Conservation (phyloP, 2,888 invertebrate species). For the Acanthosoma haemorrhoidale region DNA sequence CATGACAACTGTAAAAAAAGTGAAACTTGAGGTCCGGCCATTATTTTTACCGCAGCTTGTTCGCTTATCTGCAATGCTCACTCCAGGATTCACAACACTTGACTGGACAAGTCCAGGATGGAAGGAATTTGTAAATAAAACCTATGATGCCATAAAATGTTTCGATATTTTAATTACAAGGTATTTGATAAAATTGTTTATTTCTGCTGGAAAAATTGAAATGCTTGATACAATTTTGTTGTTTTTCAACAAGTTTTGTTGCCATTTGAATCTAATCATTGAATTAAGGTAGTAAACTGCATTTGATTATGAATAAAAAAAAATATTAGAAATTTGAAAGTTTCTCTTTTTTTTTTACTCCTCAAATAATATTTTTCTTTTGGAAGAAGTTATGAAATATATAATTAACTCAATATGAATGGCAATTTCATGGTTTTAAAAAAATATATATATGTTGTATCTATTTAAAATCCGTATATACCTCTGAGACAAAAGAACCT, state of each 20-base stretch:
- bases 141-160: conserved; percentile 69
- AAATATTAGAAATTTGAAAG: too few relatives aligned
- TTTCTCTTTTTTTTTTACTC: too few relatives aligned
- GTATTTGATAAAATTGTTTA: conserved; percentile 39
- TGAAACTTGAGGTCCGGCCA: conserved; percentile 83
- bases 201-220: neutral
- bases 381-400: too few relatives aligned
- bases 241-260: neutral
- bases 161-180: conserved; percentile 66
- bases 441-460: too few relatives aligned
- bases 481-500: too few relatives aligned
- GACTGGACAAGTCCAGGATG: conserved; percentile 85
- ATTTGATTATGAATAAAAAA: too few relatives aligned
- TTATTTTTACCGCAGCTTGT: conserved; percentile 83
- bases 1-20: conserved; percentile 62
- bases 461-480: too few relatives aligned
- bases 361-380: too few relatives aligned
- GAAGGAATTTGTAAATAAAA: conserved; percentile 68
- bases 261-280: too few relatives aligned
- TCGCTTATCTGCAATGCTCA: conserved; percentile 71
- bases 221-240: neutral
- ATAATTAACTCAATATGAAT: too few relatives aligned
- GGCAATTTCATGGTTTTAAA: too few relatives aligned
- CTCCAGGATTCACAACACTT: conserved; percentile 72
- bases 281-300: too few relatives aligned